A percentile compares a stretch with the other conserved stretches of the same genome.
Evolutionary conservation across 1,140 invertebrate genomes (phyloP).

Genomic region (Lepidurus arcticus): DNA sequence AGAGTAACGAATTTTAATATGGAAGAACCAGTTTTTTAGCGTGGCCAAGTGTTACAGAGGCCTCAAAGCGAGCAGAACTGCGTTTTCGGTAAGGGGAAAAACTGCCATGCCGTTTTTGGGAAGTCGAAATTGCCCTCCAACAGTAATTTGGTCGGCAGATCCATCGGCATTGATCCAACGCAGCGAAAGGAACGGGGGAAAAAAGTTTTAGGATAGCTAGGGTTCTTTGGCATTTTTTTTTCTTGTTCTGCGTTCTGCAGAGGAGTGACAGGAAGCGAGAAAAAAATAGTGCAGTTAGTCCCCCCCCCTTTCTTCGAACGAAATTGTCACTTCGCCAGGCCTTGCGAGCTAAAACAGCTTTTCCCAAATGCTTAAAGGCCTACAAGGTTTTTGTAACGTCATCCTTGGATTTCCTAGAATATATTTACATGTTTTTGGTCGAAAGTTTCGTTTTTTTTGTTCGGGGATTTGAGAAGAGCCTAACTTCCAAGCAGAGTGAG

Average conservation of each 20-base stretch:
- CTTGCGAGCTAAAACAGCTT: neutral
- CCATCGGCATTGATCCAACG: slow-evolving; percentile 13
- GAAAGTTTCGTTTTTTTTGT: neutral
- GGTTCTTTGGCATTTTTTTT: neutral
- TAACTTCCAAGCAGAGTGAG: neutral
- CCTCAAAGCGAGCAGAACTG: neutral
- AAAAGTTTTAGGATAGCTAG: slow-evolving; percentile 8
- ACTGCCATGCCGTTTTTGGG: neutral
- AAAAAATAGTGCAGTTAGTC: neutral
- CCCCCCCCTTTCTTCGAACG: neutral
- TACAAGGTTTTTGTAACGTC: neutral
- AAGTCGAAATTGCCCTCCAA: neutral
- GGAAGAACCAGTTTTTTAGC: slow-evolving; percentile 6
- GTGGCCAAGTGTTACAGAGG: neutral
- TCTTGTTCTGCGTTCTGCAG: neutral
- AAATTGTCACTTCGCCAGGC: neutral
- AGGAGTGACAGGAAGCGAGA: neutral
- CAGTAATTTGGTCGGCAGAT: slow-evolving; percentile 17
- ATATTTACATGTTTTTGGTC: neutral
- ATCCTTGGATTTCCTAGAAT: too few relatives aligned
- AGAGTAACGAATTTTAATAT: neutral
- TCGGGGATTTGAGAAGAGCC: neutral
- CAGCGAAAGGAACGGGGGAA: neutral
- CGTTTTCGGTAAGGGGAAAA: neutral
- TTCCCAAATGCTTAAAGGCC: neutral